phyloP scores from a whole-genome alignment of 2,113 vertebrate genomes.

The Scomber colias region DNA sequence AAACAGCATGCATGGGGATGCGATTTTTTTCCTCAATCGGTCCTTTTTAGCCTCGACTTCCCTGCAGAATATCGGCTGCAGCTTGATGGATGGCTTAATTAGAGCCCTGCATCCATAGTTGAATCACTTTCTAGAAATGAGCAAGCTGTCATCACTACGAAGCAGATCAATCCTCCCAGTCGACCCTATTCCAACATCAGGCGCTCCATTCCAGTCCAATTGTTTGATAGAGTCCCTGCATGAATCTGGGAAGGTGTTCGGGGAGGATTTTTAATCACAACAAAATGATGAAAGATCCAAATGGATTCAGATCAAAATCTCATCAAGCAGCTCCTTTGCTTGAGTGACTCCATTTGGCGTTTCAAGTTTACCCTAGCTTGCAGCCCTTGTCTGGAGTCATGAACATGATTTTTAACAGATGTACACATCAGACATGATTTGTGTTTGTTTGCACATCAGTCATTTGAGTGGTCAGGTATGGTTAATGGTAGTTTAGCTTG shows the following conservation, averaged over 20 bases:
- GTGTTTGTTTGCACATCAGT: slow-evolving; percentile 57
- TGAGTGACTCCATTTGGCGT: slow-evolving; percentile 38
- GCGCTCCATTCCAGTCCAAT: slow-evolving; percentile 57
- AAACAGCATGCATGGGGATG: slow-evolving; percentile 46
- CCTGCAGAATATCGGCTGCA: slow-evolving; percentile 55
- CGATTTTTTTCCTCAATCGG: slow-evolving; percentile 45
- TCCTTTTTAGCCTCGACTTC: slow-evolving; percentile 52
- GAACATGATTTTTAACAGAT: slow-evolving; percentile 39
- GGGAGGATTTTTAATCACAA: slow-evolving; percentile 65
- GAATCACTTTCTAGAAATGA: slow-evolving; percentile 69
- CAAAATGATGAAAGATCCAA: slow-evolving; percentile 65
- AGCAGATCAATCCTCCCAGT: slow-evolving; percentile 72
- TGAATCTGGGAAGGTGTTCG: slow-evolving; percentile 49
- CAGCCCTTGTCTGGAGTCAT: slow-evolving; percentile 21
- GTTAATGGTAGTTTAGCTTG: slow-evolving; percentile 40
- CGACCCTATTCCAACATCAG: slow-evolving; percentile 42
- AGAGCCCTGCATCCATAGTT: slow-evolving; percentile 59
- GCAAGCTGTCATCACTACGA: slow-evolving; percentile 64
- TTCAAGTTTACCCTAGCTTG: slow-evolving; percentile 16
- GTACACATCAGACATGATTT: slow-evolving; percentile 7
- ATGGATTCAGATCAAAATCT: slow-evolving; percentile 67
- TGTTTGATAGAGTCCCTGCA: slow-evolving; percentile 66
- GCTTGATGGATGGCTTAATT: slow-evolving; percentile 79
- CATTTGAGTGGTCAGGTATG: slow-evolving; percentile 37
- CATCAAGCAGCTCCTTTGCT: slow-evolving; percentile 49